Base-by-base conservation (phyloP, 2,888 invertebrate species). In the Patella caerulea region DNA sequence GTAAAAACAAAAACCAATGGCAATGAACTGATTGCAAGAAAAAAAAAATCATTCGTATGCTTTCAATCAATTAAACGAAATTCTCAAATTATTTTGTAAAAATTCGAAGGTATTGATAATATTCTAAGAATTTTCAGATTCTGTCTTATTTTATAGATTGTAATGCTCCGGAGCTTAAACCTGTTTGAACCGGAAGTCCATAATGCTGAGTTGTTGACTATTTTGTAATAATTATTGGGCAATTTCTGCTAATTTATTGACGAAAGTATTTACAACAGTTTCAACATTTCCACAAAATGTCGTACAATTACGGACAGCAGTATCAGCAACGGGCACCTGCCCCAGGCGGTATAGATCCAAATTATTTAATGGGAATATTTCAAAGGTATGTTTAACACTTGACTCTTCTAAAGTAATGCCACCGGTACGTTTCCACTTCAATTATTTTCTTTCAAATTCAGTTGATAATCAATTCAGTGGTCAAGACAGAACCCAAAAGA, bases 361-460 rank as follows among this genome's bases (percentile, higher is more conserved):
- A 87, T 77, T 87, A 83, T 76, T 81, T 89, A 1, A 85, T 85
- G 81, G 79, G 81, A 70, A 84, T 89, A 9, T 89, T 89, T 83
- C 87, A 87, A 79, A 87, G 87, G 88, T 89, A 81, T 72, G 19
- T 12, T 17, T 19, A 69, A 24, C 52, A 71, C 45, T 52, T 24
- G 24, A 52, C 14, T 0, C n/a, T n/a, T n/a, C n/a, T n/a, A n/a
- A n/a, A 12, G 34, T 34, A 29, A 12, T 29, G 12, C 34, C 15
- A 14, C 72, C 14, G 45, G 53, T 19, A 34, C 34, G 7, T 45
- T 45, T 45, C 45, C 45, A 45, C 7, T 45, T 9, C 7, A 45
- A 45, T 9, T 45, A 34, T 5, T 34, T 34, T 45, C 45, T 45
- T 9, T 45, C 45, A 45, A 45, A 45, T 45, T 45, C 9, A 9